Evolutionary conservation across 2,888 invertebrate species (phyloP).

Genomic region (Monoplex corrugatus): DNA sequence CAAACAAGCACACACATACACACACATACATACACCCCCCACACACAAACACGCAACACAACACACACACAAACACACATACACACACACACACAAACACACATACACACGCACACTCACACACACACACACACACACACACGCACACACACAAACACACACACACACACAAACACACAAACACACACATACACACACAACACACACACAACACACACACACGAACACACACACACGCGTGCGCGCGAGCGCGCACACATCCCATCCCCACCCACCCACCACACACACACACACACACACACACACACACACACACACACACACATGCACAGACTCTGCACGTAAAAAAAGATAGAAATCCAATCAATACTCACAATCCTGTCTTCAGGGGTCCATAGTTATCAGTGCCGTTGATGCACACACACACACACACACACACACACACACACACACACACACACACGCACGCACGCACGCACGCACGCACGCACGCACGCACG

Average conservation of each 20-base stretch:
- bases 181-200: neutral
- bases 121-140: conserved; percentile 33
- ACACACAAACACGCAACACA: no score
- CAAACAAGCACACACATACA: no score
- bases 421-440: no score
- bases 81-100: no score
- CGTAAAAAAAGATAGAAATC: neutral
- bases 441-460: conserved; percentile 29
- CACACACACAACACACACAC: neutral
- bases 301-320: no score
- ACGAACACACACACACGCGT: no score
- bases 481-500: conserved; percentile 15
- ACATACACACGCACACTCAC: no score
- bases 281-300: no score
- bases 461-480: neutral
- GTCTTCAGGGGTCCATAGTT: conserved; percentile 79
- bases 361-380: conserved; percentile 75
- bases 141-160: conserved; percentile 6
- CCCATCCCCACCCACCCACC: no score
- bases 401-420: conserved; percentile 73
- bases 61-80: no score
- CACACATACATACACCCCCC: no score
- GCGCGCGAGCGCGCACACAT: no score
- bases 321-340: neutral
- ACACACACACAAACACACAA: neutral